Conservation (phyloP, 2,888 invertebrate species). For the Tenthredo notha region DNA sequence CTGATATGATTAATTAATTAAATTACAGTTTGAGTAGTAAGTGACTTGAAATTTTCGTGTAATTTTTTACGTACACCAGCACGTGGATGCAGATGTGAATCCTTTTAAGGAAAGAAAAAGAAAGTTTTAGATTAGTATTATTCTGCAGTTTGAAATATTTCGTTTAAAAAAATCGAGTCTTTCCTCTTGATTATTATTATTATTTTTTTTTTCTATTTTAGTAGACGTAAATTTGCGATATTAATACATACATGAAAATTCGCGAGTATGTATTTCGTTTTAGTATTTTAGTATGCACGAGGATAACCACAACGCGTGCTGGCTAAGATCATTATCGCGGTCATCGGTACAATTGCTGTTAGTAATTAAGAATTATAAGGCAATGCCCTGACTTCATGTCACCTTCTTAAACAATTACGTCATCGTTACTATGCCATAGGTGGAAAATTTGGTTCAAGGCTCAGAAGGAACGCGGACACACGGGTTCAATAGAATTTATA, state of each 20-base stretch:
- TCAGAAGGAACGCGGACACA: conserved; percentile 6
- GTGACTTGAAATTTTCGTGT: background rate
- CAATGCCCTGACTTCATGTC: conserved; percentile 24
- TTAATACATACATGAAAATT: background rate
- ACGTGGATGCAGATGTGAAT: background rate
- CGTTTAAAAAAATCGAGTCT: background rate
- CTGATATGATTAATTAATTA: background rate
- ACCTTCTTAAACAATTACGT: conserved; percentile 11
- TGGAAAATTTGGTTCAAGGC: conserved; percentile 48
- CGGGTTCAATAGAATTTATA: background rate
- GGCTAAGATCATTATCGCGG: conserved; percentile 20
- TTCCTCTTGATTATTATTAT: too few species aligned
- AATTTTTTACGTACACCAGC: background rate
- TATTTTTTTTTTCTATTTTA: background rate
- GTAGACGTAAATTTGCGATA: background rate
- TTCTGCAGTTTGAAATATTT: background rate
- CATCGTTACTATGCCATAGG: conserved; percentile 1
- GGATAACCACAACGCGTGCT: background rate
- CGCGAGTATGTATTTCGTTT: background rate
- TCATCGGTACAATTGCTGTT: conserved; percentile 16
- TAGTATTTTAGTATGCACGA: background rate
- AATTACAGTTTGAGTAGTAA: background rate
- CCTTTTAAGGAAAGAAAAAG: background rate
- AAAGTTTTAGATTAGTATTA: background rate
- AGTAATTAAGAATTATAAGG: conserved; percentile 46